Conservation (phyloP, 2,113 vertebrate genomes). For the Sminthopsis crassicaudata region DNA sequence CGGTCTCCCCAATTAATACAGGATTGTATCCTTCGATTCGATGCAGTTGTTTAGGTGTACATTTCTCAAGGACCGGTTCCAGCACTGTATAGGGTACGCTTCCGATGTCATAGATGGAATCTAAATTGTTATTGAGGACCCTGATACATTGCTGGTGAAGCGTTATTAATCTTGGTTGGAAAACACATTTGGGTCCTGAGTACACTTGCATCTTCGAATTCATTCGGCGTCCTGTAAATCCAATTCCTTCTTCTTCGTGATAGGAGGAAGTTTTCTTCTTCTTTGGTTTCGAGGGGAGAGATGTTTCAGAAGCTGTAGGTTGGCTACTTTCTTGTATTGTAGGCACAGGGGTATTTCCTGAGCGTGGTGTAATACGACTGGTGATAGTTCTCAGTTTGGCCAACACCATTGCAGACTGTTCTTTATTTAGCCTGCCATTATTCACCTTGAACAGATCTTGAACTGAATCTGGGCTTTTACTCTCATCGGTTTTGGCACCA, state of each 20-base stretch:
- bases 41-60: slow-evolving; percentile 92
- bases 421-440: neutral
- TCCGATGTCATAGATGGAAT: neutral
- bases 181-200: neutral
- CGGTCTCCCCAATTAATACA: slow-evolving; percentile 89
- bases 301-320: neutral
- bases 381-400: neutral
- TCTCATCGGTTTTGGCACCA: neutral
- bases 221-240: neutral
- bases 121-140: neutral
- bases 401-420: neutral
- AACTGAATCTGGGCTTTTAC: neutral
- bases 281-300: neutral
- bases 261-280: neutral
- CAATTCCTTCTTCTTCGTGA: neutral
- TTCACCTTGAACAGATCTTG: neutral
- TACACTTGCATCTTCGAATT: neutral
- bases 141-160: neutral
- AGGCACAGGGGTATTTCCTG: neutral
- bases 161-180: neutral
- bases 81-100: slow-evolving; percentile 83
- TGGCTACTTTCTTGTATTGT: neutral
- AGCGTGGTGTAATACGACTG: neutral
- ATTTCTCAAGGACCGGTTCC: slow-evolving; percentile 91
- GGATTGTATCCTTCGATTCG: slow-evolving; percentile 92